Evolutionary conservation across 1,140 invertebrate species (phyloP), one percentile per base, ranked within the genome.

Genomic region (Phenacoccus solenopsis): DNA sequence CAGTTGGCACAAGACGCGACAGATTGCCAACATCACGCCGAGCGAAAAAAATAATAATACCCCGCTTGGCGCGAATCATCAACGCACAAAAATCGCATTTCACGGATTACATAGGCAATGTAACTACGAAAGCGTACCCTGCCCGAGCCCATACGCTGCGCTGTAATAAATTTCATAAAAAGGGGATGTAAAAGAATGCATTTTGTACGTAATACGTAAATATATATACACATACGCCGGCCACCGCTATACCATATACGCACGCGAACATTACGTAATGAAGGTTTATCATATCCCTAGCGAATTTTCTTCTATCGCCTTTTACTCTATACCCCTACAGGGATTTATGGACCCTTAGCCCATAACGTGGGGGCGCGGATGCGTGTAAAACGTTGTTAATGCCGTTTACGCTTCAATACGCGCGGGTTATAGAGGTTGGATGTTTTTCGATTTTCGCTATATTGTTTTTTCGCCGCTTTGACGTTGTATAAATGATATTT

Each of bases 221-320:
- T n/a, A n/a, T n/a, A n/a, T n/a, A n/a, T n/a, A n/a, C n/a, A n/a
- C n/a, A n/a, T n/a, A n/a, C n/a, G n/a, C n/a, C n/a, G n/a, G n/a
- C n/a, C n/a, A n/a, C n/a, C n/a, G n/a, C n/a, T n/a, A n/a, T n/a
- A n/a, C n/a, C n/a, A n/a, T n/a, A n/a, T n/a, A n/a, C n/a, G n/a
- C n/a, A n/a, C n/a, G n/a, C 59, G 59, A 64, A 20, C 59, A 64
- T 64, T 64, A 64, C 59, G 59, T 64, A 64, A 64, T 64, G 59
- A 64, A 64, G 59, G 59, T 64, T 64, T 64, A 64, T 64, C 59
- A 64, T 64, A 64, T 64, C 59, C 59, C 59, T 64, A 64, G 59
- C 59, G 59, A 64, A 64, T 64, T 64, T n/a, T n/a, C n/a, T n/a
- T 64, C 59, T 64, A 24, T 64, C 59, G 59, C 59, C 10, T 64